Percentiles rank a stretch among this genome's conserved stretches.
Conservation (phyloP, 2,888 invertebrate species). For the Idaea biselata region DNA sequence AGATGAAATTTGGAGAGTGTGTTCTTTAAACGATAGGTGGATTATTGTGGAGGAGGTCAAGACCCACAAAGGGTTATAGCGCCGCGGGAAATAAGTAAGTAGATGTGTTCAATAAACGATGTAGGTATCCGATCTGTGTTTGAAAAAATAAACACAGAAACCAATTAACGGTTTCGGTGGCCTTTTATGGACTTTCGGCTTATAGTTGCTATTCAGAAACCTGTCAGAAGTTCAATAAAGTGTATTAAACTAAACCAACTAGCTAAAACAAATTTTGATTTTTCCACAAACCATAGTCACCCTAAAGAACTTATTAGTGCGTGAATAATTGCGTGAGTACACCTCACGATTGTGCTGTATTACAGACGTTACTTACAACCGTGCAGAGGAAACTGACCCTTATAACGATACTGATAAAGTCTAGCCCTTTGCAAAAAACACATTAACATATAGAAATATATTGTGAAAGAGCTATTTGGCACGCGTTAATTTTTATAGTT, state of each 20-base stretch:
- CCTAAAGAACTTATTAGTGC: constrained; percentile 54
- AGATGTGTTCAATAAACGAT: too few relatives aligned
- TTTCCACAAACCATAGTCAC: constrained; percentile 30
- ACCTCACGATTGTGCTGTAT: background rate
- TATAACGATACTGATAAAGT: constrained; percentile 21
- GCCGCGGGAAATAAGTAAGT: too few relatives aligned
- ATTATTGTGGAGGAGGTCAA: too few relatives aligned
- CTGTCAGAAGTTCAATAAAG: too few relatives aligned
- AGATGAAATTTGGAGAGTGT: too few relatives aligned
- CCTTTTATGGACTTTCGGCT: too few relatives aligned
- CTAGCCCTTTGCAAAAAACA: constrained; percentile 15
- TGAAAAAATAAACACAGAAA: too few relatives aligned
- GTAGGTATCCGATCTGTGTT: too few relatives aligned
- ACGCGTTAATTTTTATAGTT: background rate
- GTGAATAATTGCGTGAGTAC: constrained; percentile 50
- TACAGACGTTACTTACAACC: background rate
- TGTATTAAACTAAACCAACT: background rate
- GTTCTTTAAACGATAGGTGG: too few relatives aligned
- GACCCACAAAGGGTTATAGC: too few relatives aligned
- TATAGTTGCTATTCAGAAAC: too few relatives aligned
- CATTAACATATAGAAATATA: constrained; percentile 25
- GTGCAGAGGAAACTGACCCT: constrained; percentile 17
- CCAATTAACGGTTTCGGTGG: too few relatives aligned
- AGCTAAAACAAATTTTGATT: background rate
- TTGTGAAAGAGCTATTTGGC: constrained; percentile 32